These are phyloP conservation scores for Ruditapes philippinarum DNA, from an alignment of 1,140 invertebrate species.

Conservation along the genomic window DNA sequence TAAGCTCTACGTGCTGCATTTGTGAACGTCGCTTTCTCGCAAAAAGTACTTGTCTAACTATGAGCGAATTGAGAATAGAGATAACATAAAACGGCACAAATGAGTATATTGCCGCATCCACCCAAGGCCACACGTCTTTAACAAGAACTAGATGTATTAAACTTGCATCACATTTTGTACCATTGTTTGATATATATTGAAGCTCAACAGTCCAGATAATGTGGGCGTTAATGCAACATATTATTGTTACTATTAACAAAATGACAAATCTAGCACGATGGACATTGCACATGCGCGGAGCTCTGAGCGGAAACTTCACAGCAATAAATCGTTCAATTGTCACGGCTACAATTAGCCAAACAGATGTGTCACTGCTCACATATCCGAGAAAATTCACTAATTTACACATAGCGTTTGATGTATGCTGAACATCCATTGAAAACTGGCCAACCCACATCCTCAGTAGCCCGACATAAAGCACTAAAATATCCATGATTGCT, in stretches of 20 bases:
- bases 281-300: conserved; percentile 80
- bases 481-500: conserved; percentile 81
- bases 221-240: conserved; percentile 80
- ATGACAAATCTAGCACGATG: conserved; percentile 78
- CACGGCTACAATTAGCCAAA: conserved; percentile 86
- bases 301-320: conserved; percentile 83
- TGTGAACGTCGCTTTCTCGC: conserved; percentile 50
- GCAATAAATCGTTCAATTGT: conserved; percentile 86
- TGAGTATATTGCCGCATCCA: conserved; percentile 83
- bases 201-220: conserved; percentile 80
- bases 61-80: conserved; percentile 77
- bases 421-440: conserved; percentile 74
- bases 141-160: conserved; percentile 57
- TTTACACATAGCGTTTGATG: conserved; percentile 80
- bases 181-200: conserved; percentile 5
- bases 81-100: conserved; percentile 82
- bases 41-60: conserved; percentile 72
- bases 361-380: conserved; percentile 82
- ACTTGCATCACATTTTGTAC: conserved; percentile 62
- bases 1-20: conserved; percentile 22
- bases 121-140: conserved; percentile 79
- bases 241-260: conserved; percentile 67
- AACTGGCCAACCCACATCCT: conserved; percentile 82
- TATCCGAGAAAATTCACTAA: conserved; percentile 80
- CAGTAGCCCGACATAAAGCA: conserved; percentile 82